phyloP scores from a whole-genome alignment of 2,113 vertebrate species.

The Fregetta grallaria region DNA sequence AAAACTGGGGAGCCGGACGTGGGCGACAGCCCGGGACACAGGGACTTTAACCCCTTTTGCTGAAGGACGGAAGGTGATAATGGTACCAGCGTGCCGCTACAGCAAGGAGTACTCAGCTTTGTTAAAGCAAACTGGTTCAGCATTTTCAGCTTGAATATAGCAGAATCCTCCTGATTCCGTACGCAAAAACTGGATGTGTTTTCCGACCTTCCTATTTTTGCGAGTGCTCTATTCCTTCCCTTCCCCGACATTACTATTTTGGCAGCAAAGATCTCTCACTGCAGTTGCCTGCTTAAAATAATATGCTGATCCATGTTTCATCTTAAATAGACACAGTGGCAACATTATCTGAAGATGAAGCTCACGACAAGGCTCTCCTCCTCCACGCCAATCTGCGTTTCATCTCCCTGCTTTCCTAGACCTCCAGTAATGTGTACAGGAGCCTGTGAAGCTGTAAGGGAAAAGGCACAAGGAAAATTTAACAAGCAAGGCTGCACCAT shows the following conservation, averaged over 20 bases:
- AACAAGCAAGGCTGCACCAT: neutral
- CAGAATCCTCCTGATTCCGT: neutral
- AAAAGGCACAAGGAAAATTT: neutral
- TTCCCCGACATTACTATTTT: neutral
- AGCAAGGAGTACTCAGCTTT: neutral
- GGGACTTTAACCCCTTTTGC: neutral
- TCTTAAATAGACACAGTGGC: neutral
- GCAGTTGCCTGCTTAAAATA: neutral
- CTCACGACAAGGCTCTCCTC: neutral
- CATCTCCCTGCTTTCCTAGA: neutral
- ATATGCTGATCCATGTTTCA: neutral
- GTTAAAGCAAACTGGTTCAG: neutral
- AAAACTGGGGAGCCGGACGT: neutral
- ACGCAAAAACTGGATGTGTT: fast-evolving
- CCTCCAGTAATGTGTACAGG: neutral
- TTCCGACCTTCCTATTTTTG: neutral
- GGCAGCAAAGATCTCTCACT: neutral
- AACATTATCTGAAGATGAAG: neutral
- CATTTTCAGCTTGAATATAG: neutral
- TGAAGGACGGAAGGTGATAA: neutral
- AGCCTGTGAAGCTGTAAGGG: neutral
- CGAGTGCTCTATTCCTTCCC: neutral
- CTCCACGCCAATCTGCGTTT: neutral
- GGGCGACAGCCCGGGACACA: neutral
- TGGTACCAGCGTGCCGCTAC: neutral